These are phyloP conservation scores for Sarcophilus harrisii DNA, from an alignment of 2,797 vertebrate species.

Conservation along the genomic window DNA sequence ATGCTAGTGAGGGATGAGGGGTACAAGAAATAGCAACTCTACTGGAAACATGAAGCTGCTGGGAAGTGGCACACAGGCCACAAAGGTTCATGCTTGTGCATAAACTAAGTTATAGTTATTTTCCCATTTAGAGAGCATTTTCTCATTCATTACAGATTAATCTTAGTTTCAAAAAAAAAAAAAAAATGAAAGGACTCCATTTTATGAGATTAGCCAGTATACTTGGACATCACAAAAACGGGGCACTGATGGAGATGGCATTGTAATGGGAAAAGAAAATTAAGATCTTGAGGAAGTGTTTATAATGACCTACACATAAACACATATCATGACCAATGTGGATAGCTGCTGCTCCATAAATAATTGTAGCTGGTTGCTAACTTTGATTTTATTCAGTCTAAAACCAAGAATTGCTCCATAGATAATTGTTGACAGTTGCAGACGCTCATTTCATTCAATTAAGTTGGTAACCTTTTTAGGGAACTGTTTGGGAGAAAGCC, in stretches of 20 bases:
- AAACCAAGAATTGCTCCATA: slow-evolving; percentile 68
- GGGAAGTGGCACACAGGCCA: background rate
- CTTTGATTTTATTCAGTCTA: slow-evolving; percentile 70
- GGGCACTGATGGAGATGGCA: background rate
- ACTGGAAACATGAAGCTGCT: background rate
- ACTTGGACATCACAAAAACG: background rate
- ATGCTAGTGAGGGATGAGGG: background rate
- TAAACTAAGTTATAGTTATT: slow-evolving; percentile 3
- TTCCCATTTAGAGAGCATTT: background rate
- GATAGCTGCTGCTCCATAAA: slow-evolving; percentile 20
- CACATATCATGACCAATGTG: background rate
- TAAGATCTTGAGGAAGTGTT: slow-evolving; percentile 48
- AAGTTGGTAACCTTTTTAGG: slow-evolving; percentile 77
- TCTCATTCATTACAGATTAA: slow-evolving; percentile 1
- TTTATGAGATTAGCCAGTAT: slow-evolving; percentile 28
- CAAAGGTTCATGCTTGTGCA: background rate
- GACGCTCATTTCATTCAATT: slow-evolving; percentile 76
- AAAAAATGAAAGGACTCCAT: background rate
- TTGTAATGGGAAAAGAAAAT: slow-evolving; percentile 21
- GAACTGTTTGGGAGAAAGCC: slow-evolving; percentile 73
- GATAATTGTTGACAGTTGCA: slow-evolving; percentile 74
- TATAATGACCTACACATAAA: background rate
- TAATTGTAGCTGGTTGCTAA: slow-evolving; percentile 64
- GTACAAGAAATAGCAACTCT: background rate
- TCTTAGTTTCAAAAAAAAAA: slow-evolving; percentile 21